Base-by-base conservation (phyloP, 1,140 invertebrate genomes). In the Wiebesia pumilae region DNA sequence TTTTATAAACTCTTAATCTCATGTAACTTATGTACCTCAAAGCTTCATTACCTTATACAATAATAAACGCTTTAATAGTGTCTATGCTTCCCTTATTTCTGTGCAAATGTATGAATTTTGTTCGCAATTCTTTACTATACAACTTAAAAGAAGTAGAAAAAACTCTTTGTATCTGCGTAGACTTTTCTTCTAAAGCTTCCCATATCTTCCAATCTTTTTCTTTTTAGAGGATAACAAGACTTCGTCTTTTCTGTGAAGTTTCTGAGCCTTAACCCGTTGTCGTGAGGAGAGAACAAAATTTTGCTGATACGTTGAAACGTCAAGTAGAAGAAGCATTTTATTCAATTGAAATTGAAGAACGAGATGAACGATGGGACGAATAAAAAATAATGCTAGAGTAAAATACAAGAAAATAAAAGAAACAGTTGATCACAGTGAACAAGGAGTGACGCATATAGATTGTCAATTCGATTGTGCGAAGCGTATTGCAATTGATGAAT, bases 261-360 rank as follows among this genome's bases (percentile, higher is more conserved):
- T 80, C 78, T 79, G 21, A 54, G 30, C 24, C 73, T 43, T 65
- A 62, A 27, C n/a, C 58, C 51, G 33, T 12, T 27, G 58, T 30
- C 30, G 35, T 24, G 38, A n/a, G 81, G 9, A 67, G 69, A 19
- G 75, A 71, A 40, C 21, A 54, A 54, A 83, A 82, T 87, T 81
- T 51, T 58, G 85, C 81, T 83, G 85, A 87, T 75, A 80, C 81
- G 65, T 87, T 82, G 62, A 83, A 87, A 87, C 47, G 78, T 87
- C 35, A 65, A 79, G 81, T 80, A 73, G 81, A 80, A 73, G 58
- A 83, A 87, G 75, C 81, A 83, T 83, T 86, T 82, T 58, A 77
- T 83, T 87, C 85, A 77, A 87, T 83, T 87, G 82, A 87, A 84
- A 84, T 75, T 69, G 40, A 30, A 87, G 71, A 69, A 71, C 75